Evolutionary conservation across 2,113 vertebrate genomes (phyloP), one percentile per base, ranked within the genome.

Genomic region (Tichodroma muraria): DNA sequence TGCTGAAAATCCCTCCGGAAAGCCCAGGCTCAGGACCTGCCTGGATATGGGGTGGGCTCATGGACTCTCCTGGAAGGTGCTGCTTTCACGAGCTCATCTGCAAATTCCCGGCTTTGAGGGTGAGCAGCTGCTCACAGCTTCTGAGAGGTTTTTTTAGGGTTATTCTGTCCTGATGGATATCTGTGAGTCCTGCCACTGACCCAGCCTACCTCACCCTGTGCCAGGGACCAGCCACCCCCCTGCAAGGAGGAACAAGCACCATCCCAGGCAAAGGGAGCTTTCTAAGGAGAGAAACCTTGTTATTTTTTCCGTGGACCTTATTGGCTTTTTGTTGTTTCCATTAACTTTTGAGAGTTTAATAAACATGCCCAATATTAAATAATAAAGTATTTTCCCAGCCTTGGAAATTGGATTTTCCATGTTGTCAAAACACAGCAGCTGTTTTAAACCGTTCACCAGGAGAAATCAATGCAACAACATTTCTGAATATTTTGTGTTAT

Each of bases 311-410:
- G 0, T 11, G 3, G 40, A 49, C 59, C 14, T 63, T 68, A 84
- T 5, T 69, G 70, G 65, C 15, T 81, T 93, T 92, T 91, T 94
- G 77, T 54, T 72, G n/a, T 69, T 92, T 79, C 78, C 47, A 89
- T 92, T 96, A 87, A 76, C 45, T 96, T 94, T 76, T 80, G 87
- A 18, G 61, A 91, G 61, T 92, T 91, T 91, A 92, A 94, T 92
- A 96, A 97, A 91, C 38, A 82, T 72, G 45, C 31, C n/a, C 22
- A 4, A 72, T 65, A 90, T 85, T 20, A 24, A 87, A 94, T 93
- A 90, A 85, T 8, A 69, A 72, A 88, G 30, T 66, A 40, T 72
- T 90, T 91, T 76, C 53, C 37, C 8, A 7, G 80, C 40, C 73
- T 40, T 75, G 61, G 44, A 94, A 94, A 97, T 82, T 57, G 45